These are phyloP conservation scores for Hemistola chrysoprasaria DNA, from an alignment of 2,888 invertebrate genomes.

Conservation along the genomic window DNA sequence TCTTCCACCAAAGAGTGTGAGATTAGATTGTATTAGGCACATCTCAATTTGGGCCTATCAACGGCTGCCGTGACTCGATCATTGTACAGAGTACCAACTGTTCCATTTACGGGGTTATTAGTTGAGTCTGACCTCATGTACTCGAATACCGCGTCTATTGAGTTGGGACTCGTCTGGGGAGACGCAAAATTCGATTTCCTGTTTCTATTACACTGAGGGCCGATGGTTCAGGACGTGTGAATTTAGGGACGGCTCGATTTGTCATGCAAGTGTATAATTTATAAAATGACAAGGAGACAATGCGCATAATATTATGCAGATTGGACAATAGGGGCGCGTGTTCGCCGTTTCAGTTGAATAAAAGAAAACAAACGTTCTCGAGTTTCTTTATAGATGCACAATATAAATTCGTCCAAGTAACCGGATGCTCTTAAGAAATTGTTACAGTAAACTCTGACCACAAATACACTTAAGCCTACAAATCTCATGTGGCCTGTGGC, in stretches of 20 bases:
- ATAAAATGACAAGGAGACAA: too few relatives aligned
- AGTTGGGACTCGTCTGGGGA: constrained; percentile 40
- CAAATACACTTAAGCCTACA: constrained; percentile 48
- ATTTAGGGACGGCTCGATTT: constrained; percentile 24
- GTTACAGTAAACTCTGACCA: constrained; percentile 44
- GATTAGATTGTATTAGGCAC: constrained; percentile 56
- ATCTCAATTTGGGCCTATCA: constrained; percentile 56
- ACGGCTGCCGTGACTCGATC: constrained; percentile 46
- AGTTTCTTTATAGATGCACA: constrained; percentile 1
- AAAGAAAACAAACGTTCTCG: too few relatives aligned
- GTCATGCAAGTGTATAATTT: not conserved
- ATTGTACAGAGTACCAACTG: constrained; percentile 50
- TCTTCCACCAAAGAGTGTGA: constrained; percentile 49
- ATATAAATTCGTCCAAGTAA: constrained; percentile 26
- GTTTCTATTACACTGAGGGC: constrained; percentile 42
- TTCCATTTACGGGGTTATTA: constrained; percentile 61
- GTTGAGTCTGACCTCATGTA: constrained; percentile 54
- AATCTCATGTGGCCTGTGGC: constrained; percentile 38
- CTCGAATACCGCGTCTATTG: constrained; percentile 46
- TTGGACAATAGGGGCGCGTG: too few relatives aligned
- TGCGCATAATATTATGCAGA: not conserved
- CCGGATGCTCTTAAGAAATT: constrained; percentile 30
- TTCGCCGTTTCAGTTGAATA: too few relatives aligned
- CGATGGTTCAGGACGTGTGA: constrained; percentile 26
- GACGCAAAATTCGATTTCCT: constrained; percentile 56